Conservation (phyloP, 2,797 vertebrate species). For the Graptemys geographica region DNA sequence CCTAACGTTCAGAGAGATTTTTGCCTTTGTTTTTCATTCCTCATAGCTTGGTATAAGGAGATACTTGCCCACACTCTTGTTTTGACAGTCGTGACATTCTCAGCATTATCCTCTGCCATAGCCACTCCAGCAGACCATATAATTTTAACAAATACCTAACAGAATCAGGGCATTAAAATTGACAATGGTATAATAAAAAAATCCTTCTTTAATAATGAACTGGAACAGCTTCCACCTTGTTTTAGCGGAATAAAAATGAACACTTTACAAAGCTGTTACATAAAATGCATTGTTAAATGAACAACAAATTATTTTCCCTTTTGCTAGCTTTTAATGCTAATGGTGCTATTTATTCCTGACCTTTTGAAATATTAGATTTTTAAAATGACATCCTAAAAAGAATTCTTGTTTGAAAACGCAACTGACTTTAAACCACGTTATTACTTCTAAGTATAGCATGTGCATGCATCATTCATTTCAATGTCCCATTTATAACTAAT, state of each 20-base stretch:
- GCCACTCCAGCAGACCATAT: constrained; percentile 52
- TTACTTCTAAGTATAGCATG: constrained; percentile 80
- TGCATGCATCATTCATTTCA: constrained; percentile 67
- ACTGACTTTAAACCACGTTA: constrained; percentile 80
- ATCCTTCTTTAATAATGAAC: constrained; percentile 66
- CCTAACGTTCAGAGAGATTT: constrained; percentile 61
- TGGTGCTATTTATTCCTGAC: constrained; percentile 81
- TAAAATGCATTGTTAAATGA: constrained; percentile 83
- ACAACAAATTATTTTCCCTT: constrained; percentile 82
- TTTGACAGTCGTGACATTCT: constrained; percentile 57
- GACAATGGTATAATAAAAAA: constrained; percentile 71
- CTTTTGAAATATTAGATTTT: constrained; percentile 83
- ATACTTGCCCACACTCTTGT: constrained; percentile 62
- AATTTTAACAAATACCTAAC: constrained; percentile 68
- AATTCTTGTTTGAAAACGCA: constrained; percentile 81
- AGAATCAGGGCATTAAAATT: constrained; percentile 61
- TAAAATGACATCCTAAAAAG: constrained; percentile 82
- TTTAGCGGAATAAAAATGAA: constrained; percentile 55
- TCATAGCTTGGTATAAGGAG: constrained; percentile 45
- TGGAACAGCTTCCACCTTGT: constrained; percentile 55
- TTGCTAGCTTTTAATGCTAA: constrained; percentile 84
- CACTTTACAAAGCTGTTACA: constrained; percentile 81
- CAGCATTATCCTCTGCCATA: constrained; percentile 55
- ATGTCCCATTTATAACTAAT: constrained; percentile 76
- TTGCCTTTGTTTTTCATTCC: constrained; percentile 72